Percentiles rank a stretch among this genome's conserved stretches.
Conservation (phyloP, 2,113 vertebrate species). For the Notiomystis cincta region DNA sequence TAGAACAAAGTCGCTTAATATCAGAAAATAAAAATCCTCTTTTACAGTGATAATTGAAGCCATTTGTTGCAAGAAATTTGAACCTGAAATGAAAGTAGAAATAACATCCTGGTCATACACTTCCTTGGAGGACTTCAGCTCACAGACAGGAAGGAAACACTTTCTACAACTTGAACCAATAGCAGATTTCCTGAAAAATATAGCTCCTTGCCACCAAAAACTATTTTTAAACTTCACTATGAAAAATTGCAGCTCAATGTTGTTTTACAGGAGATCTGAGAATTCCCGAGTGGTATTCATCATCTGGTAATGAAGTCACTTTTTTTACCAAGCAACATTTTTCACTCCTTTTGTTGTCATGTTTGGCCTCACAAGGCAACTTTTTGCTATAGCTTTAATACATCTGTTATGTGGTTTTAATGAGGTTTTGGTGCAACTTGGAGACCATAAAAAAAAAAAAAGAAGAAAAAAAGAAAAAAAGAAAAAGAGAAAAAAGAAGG, state of each 20-base stretch:
- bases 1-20: not conserved
- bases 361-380: not conserved
- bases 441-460: not conserved
- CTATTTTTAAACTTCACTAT: not conserved
- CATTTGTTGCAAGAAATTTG: not conserved
- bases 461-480: not conserved
- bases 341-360: not conserved
- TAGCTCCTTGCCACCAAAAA: not conserved
- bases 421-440: not conserved
- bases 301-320: not conserved
- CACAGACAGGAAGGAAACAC: not conserved
- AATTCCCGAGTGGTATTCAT: not conserved
- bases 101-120: not conserved
- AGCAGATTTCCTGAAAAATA: not conserved
- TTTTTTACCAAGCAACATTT: not conserved
- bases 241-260: not conserved
- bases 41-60: not conserved
- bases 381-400: not conserved
- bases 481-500: not conserved
- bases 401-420: not conserved
- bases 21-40: not conserved
- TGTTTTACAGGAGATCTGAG: not conserved
- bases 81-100: not conserved
- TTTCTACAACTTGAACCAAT: not conserved
- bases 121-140: not conserved